Evolutionary conservation across 2,888 invertebrate genomes (phyloP).

Genomic region (Drosophila paracracens): DNA sequence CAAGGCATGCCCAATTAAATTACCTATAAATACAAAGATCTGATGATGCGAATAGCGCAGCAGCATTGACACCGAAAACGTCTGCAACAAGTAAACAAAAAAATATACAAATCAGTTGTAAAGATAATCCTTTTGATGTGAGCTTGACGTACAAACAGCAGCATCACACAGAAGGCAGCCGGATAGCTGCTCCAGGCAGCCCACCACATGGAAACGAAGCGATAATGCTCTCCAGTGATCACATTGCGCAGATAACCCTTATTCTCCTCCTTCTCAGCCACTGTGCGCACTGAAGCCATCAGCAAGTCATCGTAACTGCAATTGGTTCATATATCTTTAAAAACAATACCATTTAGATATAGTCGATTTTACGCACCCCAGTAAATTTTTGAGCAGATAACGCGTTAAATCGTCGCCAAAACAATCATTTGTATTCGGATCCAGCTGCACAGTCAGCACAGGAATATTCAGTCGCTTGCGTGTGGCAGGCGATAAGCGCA

Average conservation of each 20-base stretch:
- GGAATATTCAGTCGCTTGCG: constrained; percentile 95
- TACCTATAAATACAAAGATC: constrained; percentile 99
- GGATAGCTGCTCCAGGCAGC: constrained; percentile 97
- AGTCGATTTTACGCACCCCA: constrained; percentile 87
- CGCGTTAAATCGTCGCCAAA: constrained; percentile 97
- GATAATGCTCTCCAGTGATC: constrained; percentile 98
- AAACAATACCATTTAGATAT: not conserved
- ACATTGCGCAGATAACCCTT: constrained; percentile 98
- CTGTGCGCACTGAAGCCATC: constrained; percentile 97
- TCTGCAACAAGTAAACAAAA: constrained; percentile 97
- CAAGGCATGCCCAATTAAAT: not conserved
- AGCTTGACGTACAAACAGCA: constrained; percentile 95
- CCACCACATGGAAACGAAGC: constrained; percentile 99
- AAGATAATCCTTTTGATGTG: not conserved
- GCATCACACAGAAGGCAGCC: constrained; percentile 98
- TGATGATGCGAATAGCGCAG: constrained; percentile 99
- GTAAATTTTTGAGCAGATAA: constrained; percentile 94
- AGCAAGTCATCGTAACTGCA: constrained; percentile 95
- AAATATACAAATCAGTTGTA: constrained; percentile 86
- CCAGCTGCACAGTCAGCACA: constrained; percentile 93
- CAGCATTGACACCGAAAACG: constrained; percentile 98
- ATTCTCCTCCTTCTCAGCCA: constrained; percentile 98
- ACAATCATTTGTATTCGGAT: constrained; percentile 95
- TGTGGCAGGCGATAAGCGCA: constrained; percentile 94
- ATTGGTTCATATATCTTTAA: not conserved